Evolutionary conservation across 2,113 vertebrate genomes (phyloP), one percentile per base, ranked within the genome.

Genomic region (Semnornis frantzii): DNA sequence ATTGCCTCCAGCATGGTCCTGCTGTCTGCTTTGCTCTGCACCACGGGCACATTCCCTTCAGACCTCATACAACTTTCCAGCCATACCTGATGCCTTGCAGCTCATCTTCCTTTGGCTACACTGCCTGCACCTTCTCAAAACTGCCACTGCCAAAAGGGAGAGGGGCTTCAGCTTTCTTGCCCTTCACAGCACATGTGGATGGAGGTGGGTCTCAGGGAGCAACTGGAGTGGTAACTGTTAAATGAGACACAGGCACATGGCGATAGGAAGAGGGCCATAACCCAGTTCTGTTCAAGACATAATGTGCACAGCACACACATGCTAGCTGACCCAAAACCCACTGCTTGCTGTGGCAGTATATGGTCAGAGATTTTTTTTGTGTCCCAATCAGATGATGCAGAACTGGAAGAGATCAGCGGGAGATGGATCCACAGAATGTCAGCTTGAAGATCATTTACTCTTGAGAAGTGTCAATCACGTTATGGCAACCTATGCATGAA

Each of bases 111-210:
- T 60, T 33, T 30, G 14, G 15, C 60, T 5, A 5, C 52, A 0
- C 50, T 46, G 69, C 33, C 77, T 5, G 9, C 44, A 54, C 46
- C 75, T 14, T 28, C 48, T 73, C 12, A 14, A 46, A 63, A 19
- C 15, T 7, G 24, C 19, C 48, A 4, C 64, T 6, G 54, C 31
- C 14, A 25, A 1, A 23, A 10, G 30, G 17, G 11, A 46, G 83
- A 15, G 71, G 14, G 24, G 27, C 42, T 20, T 0, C 33, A 31
- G 33, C 50, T 64, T 10, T 23, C 68, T 15, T 17, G 15, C 23
- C 50, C 3, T 4, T 19, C 42, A 7, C 0, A 0, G 72, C 34
- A 44, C 2, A 1, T 5, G n/a, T 0, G 0, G 85, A 2, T 8
- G 37, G 55, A 68, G 37, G 55, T n/a, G 59, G n/a, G 27, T 65